A percentile compares a stretch with the other conserved stretches of the same genome.
Conservation (phyloP, 2,797 vertebrate genomes). For the Sebastes paucispinis region DNA sequence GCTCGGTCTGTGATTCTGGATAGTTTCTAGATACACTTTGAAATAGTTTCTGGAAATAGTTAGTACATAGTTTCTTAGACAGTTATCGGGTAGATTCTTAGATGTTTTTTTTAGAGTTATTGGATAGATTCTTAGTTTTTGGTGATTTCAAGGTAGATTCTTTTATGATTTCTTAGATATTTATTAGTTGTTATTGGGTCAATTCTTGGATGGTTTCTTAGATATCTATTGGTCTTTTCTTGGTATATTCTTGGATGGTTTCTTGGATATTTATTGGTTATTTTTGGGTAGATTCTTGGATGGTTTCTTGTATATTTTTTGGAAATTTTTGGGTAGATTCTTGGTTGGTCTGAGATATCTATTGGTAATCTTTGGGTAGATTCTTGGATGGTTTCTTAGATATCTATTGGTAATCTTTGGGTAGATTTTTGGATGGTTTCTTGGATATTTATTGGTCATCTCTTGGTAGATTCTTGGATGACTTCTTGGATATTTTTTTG, state of each 20-base stretch:
- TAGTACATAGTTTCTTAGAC: background rate
- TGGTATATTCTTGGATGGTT: background rate
- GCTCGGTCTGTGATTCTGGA: background rate
- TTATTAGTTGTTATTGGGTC: background rate
- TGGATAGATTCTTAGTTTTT: background rate
- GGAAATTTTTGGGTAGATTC: rapidly evolving
- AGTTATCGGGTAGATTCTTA: background rate
- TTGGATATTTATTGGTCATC: rapidly evolving
- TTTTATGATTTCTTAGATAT: background rate
- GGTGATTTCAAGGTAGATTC: background rate
- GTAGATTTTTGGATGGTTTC: background rate
- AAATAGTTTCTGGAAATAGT: background rate
- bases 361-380: background rate
- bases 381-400: background rate
- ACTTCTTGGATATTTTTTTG: no score
- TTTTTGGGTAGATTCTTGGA: no score
- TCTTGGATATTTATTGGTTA: rapidly evolving
- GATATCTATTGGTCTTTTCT: no score
- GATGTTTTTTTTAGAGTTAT: no score
- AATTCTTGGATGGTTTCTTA: background rate
- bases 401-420: background rate
- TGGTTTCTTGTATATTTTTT: background rate
- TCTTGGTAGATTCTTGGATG: background rate
- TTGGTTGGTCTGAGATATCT: no score
- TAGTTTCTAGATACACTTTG: background rate